Evolutionary conservation across 2,888 invertebrate species (phyloP), one percentile per base, ranked within the genome.

Genomic region (Fabriciana adippe): DNA sequence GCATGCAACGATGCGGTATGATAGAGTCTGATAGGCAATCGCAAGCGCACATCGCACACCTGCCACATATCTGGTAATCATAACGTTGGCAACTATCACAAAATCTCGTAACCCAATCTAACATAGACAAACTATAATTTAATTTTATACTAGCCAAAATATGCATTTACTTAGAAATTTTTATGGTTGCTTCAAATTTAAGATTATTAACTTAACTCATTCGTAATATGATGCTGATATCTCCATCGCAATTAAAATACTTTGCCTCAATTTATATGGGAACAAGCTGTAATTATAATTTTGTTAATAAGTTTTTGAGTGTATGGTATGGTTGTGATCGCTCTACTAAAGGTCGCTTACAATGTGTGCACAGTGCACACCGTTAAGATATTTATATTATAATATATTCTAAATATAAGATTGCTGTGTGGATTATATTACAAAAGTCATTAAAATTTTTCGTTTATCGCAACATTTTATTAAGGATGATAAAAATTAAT

Each of bases 51-150:
- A 68, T 63, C 50, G 70, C 65, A 65, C 77, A 78, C 77, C 76
- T 78, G 78, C 73, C 68, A 63, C 67, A 62, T 78, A 79, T 79
- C 78, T 66, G 64, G 65, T 67, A 55, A 75, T 77, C 79, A 74
- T 74, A 74, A 74, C 73, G 73, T 73, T 67, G 16, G 66, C 55
- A 35, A 26, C 63, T 76, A 75, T 74, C 77, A 57, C 13, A 6
- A n/a, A 70, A 68, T 68, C 69, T 74, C 74, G 50, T 41, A 8
- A 11, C 35, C 11, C 26, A 26, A 41, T 41, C 35, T 41, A 11
- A 8, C 35, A 11, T 41, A 41, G 35, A 41, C 35, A 2, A 41
- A 41, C 35, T 11, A 41, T 41, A 15, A 45, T 45, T 15, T 47
- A 5, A 0, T 45, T 14, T 47, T 47, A 5, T 16, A 16, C 21